Evolutionary conservation across 2,888 invertebrate species (phyloP).

Genomic region (Tetheella fluctuosa): DNA sequence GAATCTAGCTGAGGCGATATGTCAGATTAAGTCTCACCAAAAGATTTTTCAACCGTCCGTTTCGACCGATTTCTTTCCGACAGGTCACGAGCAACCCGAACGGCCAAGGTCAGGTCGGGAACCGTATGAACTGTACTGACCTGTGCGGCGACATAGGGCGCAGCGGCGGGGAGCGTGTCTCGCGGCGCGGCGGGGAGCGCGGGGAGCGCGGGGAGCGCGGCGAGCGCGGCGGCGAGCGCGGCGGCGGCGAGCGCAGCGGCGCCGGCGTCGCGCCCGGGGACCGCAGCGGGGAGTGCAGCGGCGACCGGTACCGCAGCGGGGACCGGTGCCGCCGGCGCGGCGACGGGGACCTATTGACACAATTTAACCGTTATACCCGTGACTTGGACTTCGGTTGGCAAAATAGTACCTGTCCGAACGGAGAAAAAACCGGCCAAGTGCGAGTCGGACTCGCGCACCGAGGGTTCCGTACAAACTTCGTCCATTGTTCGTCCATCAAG

Average conservation of each 20-base stretch:
- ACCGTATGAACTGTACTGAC: constrained; percentile 32
- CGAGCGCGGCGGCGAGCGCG: constrained; percentile 51
- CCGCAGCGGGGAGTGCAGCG: constrained; percentile 61
- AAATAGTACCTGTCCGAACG: no score
- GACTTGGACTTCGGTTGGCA: no score
- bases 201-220: constrained; percentile 60
- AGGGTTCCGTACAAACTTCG: no score
- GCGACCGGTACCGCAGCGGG: constrained; percentile 76
- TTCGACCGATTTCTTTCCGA: no score
- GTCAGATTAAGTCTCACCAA: no score
- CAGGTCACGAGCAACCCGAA: no score
- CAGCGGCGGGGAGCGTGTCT: constrained; percentile 57
- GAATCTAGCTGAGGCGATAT: no score
- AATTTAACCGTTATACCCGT: neutral
- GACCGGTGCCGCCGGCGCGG: constrained; percentile 79
- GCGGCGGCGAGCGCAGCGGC: neutral
- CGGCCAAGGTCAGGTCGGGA: no score
- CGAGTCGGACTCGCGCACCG: no score
- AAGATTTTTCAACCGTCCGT: no score
- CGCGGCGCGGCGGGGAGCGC: constrained; percentile 44
- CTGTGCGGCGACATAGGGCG: constrained; percentile 65
- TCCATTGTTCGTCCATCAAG: no score
- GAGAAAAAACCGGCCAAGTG: no score
- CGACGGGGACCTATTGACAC: constrained; percentile 64
- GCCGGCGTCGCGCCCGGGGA: constrained; percentile 33